Percentiles rank a stretch among this genome's conserved stretches.
These are phyloP conservation scores for Danio albolineatus DNA, from an alignment of 2,797 vertebrate species.

Conservation along the genomic window DNA sequence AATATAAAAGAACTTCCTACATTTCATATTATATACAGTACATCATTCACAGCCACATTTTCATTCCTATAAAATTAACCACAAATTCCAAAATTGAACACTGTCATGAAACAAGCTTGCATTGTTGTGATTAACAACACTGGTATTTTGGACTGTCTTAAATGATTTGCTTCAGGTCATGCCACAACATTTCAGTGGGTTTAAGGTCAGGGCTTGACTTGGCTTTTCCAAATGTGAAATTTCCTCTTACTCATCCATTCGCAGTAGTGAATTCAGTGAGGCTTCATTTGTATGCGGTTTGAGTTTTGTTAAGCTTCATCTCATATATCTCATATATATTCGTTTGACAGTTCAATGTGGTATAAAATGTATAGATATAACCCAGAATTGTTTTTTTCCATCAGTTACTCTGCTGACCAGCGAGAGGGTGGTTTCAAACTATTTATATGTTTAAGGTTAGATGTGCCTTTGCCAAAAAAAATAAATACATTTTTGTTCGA, in stretches of 20 bases:
- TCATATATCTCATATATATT: too few relatives aligned
- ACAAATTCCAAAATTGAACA: background rate
- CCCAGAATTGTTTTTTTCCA: background rate
- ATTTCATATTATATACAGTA: too few relatives aligned
- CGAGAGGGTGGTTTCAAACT: background rate
- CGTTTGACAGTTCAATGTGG: too few relatives aligned
- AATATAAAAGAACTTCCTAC: too few relatives aligned
- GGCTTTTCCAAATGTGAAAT: background rate
- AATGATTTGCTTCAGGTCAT: constrained; percentile 16
- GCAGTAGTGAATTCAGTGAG: background rate
- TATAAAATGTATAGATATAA: background rate
- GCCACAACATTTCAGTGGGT: constrained; percentile 18
- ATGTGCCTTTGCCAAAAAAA: too few relatives aligned
- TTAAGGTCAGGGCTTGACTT: constrained; percentile 8
- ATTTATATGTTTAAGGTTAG: background rate
- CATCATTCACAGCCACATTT: background rate
- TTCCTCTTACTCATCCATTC: background rate
- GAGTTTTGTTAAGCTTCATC: background rate
- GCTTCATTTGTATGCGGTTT: background rate
- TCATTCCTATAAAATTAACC: background rate
- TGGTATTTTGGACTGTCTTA: constrained; percentile 7
- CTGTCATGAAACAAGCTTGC: background rate
- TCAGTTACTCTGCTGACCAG: background rate
- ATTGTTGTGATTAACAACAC: constrained; percentile 1
- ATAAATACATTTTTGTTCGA: too few relatives aligned